Percentiles rank a stretch among this genome's conserved stretches.
Evolutionary conservation across 2,113 vertebrate genomes (phyloP).

Genomic region (Protobothrops mucrosquamatus): DNA sequence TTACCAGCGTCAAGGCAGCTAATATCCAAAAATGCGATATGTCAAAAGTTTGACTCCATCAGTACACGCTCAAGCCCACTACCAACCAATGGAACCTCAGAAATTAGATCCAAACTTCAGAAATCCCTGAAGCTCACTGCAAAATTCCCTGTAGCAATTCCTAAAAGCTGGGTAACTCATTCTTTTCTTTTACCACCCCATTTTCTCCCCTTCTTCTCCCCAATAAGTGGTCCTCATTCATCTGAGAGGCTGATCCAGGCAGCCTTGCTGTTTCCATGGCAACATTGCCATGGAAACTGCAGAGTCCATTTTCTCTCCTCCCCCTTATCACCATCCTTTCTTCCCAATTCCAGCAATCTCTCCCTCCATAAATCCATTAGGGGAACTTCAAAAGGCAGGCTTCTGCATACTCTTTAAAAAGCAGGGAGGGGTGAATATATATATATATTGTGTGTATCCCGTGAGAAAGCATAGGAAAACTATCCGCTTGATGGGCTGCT

Average conservation of each 20-base stretch:
- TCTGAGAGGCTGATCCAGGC: slow-evolving; percentile 29
- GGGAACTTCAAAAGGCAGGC: neutral
- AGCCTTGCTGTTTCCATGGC: slow-evolving; percentile 35
- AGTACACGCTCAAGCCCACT: neutral
- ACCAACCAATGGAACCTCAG: neutral
- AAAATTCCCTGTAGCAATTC: neutral
- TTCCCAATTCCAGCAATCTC: neutral
- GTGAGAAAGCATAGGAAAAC: neutral
- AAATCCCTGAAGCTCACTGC: neutral
- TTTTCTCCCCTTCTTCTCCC: neutral
- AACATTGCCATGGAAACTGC: slow-evolving; percentile 31
- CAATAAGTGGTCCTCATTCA: slow-evolving; percentile 26
- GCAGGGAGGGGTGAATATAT: neutral
- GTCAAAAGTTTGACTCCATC: neutral
- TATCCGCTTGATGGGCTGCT: neutral
- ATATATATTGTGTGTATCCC: too few species aligned
- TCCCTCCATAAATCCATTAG: neutral
- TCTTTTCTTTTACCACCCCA: neutral
- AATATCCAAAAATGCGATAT: neutral
- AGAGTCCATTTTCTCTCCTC: slow-evolving; percentile 24
- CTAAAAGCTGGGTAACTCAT: too few species aligned
- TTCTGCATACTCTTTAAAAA: neutral
- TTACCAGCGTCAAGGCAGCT: neutral
- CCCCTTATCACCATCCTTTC: slow-evolving; percentile 12
- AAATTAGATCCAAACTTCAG: neutral